These are phyloP conservation scores for Dipodomys ordii DNA, from an alignment of 2,113 vertebrate genomes.

Conservation along the genomic window DNA sequence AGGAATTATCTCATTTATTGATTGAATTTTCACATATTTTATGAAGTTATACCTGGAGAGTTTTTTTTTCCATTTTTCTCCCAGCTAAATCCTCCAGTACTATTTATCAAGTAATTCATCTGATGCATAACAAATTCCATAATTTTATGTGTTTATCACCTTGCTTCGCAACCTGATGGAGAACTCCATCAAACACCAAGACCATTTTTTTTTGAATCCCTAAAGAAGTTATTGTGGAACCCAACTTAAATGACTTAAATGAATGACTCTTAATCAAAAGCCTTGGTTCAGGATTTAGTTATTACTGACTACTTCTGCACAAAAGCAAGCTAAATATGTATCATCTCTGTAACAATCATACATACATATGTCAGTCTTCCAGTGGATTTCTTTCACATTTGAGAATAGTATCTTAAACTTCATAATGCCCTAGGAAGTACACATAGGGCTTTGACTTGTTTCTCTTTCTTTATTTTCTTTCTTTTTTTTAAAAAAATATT, in stretches of 20 bases:
- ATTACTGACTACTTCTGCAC: neutral
- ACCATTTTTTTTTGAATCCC: neutral
- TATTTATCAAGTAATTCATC: neutral
- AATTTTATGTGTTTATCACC: neutral
- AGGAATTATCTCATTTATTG: neutral
- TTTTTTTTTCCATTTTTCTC: neutral
- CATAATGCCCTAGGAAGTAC: neutral
- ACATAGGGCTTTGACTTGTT: neutral
- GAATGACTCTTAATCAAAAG: neutral
- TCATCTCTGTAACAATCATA: neutral
- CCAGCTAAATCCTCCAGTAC: neutral
- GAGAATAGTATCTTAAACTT: neutral
- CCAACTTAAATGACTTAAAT: neutral
- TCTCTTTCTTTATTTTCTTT: neutral
- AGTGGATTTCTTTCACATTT: neutral
- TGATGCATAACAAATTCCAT: neutral
- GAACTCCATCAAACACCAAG: neutral
- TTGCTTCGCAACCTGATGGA: neutral
- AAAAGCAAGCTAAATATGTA: neutral
- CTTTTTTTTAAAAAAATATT: neutral
- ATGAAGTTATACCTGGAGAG: neutral
- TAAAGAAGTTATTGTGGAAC: neutral
- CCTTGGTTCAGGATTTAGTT: neutral
- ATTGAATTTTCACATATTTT: neutral
- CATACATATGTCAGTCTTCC: neutral